Evolutionary conservation across 2,797 vertebrate species (phyloP).

Genomic region (Iguana delicatissima): DNA sequence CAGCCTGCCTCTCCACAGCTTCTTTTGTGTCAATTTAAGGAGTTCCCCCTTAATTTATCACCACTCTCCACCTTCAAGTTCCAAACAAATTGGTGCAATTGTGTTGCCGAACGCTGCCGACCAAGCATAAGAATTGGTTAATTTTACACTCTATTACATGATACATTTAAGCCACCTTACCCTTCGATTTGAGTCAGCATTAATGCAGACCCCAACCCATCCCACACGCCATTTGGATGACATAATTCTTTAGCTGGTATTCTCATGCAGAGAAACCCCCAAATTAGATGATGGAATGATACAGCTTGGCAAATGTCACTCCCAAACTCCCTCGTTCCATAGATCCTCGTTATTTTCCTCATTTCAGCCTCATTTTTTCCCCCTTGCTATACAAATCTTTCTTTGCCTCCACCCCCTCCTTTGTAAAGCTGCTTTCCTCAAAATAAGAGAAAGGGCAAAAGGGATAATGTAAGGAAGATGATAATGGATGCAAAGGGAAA

Average conservation of each 20-base stretch:
- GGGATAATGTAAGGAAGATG: slow-evolving; percentile 38
- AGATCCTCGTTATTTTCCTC: slow-evolving; percentile 20
- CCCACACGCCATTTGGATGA: slow-evolving; percentile 34
- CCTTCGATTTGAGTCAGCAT: slow-evolving; percentile 32
- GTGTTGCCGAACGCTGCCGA: background rate
- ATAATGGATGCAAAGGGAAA: slow-evolving; percentile 8
- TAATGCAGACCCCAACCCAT: slow-evolving; percentile 23
- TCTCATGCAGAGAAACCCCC: slow-evolving; percentile 42
- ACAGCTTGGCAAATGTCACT: slow-evolving; percentile 13
- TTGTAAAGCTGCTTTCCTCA: slow-evolving; percentile 21
- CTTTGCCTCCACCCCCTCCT: background rate
- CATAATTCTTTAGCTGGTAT: slow-evolving; percentile 13
- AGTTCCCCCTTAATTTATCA: slow-evolving; percentile 5
- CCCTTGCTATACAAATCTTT: background rate
- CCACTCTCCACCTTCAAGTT: background rate
- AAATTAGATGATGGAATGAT: slow-evolving; percentile 40
- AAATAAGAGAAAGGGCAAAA: slow-evolving; percentile 43
- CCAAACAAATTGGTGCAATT: slow-evolving; percentile 13
- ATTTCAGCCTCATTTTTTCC: slow-evolving; percentile 27
- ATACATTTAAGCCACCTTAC: background rate
- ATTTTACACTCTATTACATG: slow-evolving; percentile 11
- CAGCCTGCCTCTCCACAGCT: background rate
- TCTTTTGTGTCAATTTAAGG: background rate
- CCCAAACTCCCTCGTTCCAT: background rate
- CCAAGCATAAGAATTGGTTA: slow-evolving; percentile 15